These are phyloP conservation scores for Scaptomyza montana DNA, from an alignment of 1,140 invertebrate genomes.

Conservation along the genomic window DNA sequence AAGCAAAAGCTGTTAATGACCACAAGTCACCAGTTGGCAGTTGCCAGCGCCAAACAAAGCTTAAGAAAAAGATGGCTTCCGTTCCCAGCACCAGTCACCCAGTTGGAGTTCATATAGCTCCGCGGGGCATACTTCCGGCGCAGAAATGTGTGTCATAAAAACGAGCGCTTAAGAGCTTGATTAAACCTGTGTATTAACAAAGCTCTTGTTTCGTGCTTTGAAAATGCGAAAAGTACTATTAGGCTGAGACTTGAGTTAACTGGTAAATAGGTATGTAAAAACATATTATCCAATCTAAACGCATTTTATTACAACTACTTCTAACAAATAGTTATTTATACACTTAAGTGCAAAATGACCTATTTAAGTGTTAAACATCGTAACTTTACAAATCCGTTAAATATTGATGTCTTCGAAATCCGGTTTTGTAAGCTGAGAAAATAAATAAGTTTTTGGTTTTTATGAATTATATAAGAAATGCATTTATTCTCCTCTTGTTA, in stretches of 20 bases:
- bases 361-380: too few species aligned
- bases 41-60: slow-evolving; percentile 1
- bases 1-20: slow-evolving; percentile 63
- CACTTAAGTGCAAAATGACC: slow-evolving; percentile 3
- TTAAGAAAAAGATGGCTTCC: slow-evolving; percentile 63
- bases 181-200: slow-evolving; percentile 8
- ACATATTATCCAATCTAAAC: slow-evolving; percentile 7
- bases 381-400: too few species aligned
- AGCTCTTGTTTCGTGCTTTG: neutral
- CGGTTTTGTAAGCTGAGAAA: too few species aligned
- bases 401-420: too few species aligned
- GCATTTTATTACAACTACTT: neutral
- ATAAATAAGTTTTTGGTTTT: too few species aligned
- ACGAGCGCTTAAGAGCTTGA: slow-evolving; percentile 3
- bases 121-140: slow-evolving; percentile 73
- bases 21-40: slow-evolving; percentile 30
- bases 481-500: neutral
- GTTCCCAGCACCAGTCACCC: slow-evolving; percentile 59
- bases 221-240: neutral
- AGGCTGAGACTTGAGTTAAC: too few species aligned
- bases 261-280: neutral
- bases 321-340: slow-evolving; percentile 3
- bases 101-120: slow-evolving; percentile 38
- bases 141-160: slow-evolving; percentile 74
- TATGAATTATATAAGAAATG: neutral